phyloP scores from a whole-genome alignment of 1,140 invertebrate genomes.

The Drosophila pallidifrons region DNA sequence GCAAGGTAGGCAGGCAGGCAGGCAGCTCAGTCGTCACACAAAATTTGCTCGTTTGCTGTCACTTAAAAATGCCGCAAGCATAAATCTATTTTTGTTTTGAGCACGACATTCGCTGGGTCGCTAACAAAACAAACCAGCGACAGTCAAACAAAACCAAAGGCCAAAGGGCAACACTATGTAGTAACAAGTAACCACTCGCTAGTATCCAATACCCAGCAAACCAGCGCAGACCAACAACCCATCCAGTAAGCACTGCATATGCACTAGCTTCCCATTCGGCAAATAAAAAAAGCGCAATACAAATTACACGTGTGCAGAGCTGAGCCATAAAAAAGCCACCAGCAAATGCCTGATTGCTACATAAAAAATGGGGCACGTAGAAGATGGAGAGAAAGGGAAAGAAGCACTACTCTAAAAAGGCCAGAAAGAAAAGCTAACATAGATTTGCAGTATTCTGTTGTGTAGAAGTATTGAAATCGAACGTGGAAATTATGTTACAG shows the following conservation, averaged over 20 bases:
- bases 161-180: not conserved
- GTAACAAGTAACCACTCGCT: slow-evolving; percentile 2
- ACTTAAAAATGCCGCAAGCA: slow-evolving; percentile 82
- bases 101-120: slow-evolving; percentile 44
- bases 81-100: slow-evolving; percentile 80
- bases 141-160: slow-evolving; percentile 50
- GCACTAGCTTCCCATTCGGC: not conserved
- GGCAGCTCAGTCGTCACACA: slow-evolving; percentile 46
- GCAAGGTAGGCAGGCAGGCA: not conserved
- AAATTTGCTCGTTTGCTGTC: slow-evolving; percentile 79
- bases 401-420: not conserved
- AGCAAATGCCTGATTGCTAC: slow-evolving; percentile 38
- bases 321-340: slow-evolving; percentile 28
- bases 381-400: too few relatives aligned
- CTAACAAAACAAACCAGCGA: slow-evolving; percentile 35
- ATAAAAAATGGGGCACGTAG: slow-evolving; percentile 1
- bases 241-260: not conserved
- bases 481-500: not conserved
- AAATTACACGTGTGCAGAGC: slow-evolving; percentile 40
- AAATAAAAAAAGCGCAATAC: slow-evolving; percentile 39
- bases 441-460: not conserved
- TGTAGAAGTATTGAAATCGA: not conserved
- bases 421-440: not conserved
- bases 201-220: slow-evolving; percentile 11
- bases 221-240: slow-evolving; percentile 9